Base-by-base conservation (phyloP, 2,113 vertebrate species). In the Paraplagusia blochii region DNA sequence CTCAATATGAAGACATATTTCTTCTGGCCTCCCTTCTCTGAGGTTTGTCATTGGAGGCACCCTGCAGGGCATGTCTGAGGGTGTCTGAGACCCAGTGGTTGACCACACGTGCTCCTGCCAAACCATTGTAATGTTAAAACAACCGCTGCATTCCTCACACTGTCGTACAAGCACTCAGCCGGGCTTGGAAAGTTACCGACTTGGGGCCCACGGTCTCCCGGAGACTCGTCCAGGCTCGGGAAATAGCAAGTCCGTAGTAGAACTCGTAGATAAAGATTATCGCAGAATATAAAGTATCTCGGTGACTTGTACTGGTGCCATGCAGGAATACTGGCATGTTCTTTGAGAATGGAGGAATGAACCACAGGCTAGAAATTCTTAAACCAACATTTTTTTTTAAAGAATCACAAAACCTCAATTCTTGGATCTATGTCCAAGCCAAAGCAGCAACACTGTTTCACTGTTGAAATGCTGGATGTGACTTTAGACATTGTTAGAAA, bases 81-180 rank as follows among this genome's bases (percentile, higher is more conserved):
- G 69, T 55, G 75, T 72, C 72, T 82, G 71, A 46, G 58, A 71
- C 69, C 54, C 12, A 68, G 56, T 33, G 72, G 68, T 79, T 38
- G 65, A 79, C 84, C 75, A 72, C 79, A 75, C 63, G 45, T 60
- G 68, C 46, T 55, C 58, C 68, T 60, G 72, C 84, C 85, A 83
- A 83, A 77, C 72, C 77, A 81, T 85, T 87, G 82, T 86, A 65
- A 77, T 81, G 74, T 77, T 86, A 84, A 85, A 85, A 83, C 75
- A 89, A 85, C 83, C 79, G 39, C 77, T 76, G 75, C 85, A 87
- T 87, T 88, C 80, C 79, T 80, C 47, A 56, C 67, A 44, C 63
- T 66, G 74, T 74, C 82, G 62, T 58, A 50, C 44, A 66, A 83
- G 72, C 66, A 47, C 45, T 22, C 43, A 70, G 63, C 63, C 50